Conservation (phyloP, 92 coral and sea anemone genomes). For the Micromussa lordhowensis region DNA sequence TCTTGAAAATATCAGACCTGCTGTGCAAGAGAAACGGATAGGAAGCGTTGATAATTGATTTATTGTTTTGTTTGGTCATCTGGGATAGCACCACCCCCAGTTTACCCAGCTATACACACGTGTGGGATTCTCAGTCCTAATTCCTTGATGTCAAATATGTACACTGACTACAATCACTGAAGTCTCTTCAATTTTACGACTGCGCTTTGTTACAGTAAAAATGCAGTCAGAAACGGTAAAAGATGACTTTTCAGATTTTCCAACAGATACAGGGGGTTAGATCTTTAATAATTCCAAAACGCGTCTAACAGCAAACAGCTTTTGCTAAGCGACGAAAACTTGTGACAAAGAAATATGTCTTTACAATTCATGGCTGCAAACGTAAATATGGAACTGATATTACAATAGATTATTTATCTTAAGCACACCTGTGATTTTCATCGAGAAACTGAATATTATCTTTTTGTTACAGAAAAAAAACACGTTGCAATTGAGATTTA, state of each 20-base stretch:
- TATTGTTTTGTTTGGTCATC: slow-evolving; percentile 4
- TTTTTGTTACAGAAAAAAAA: too few relatives aligned
- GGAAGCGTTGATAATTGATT: slow-evolving; percentile 4
- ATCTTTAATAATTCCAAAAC: background rate
- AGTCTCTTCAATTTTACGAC: background rate
- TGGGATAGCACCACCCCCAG: background rate
- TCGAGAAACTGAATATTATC: background rate
- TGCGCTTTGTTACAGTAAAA: background rate
- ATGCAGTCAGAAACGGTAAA: background rate
- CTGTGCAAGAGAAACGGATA: background rate
- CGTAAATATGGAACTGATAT: background rate
- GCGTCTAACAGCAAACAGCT: background rate
- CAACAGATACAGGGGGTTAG: background rate
- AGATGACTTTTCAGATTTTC: background rate
- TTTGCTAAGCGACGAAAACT: background rate
- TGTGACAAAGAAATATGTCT: background rate
- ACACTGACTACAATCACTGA: background rate
- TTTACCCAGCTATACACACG: background rate
- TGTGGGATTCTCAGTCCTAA: background rate
- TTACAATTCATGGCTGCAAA: background rate
- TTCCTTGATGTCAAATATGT: background rate
- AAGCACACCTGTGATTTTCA: background rate
- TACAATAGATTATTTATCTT: background rate
- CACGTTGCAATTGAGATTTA: too few relatives aligned
- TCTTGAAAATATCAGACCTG: background rate